Evolutionary conservation across 2,113 vertebrate species (phyloP).

Genomic region (Carlito syrichta): DNA sequence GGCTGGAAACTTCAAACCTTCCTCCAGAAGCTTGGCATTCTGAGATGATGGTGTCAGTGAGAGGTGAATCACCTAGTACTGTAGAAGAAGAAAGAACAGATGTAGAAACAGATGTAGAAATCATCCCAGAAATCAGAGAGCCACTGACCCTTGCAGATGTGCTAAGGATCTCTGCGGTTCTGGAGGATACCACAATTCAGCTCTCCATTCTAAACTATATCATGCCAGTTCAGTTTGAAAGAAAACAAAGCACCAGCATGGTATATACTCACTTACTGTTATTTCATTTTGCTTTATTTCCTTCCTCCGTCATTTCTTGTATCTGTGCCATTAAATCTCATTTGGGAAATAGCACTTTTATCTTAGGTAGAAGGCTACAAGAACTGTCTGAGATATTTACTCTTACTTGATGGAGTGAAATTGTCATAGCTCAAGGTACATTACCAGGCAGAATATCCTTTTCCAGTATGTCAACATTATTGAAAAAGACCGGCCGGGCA

Average conservation of each 20-base stretch:
- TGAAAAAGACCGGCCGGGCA: too few species aligned
- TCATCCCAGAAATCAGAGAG: constrained; percentile 55
- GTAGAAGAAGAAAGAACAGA: background rate
- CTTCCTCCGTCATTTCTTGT: background rate
- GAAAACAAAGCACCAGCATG: constrained; percentile 31
- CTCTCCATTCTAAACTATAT: constrained; percentile 85
- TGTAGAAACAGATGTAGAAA: background rate
- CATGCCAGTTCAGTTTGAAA: constrained; percentile 66
- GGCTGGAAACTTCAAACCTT: background rate
- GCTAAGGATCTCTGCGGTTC: constrained; percentile 80
- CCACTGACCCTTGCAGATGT: constrained; percentile 76
- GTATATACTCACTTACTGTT: constrained; percentile 64
- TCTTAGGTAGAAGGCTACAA: background rate
- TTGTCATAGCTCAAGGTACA: background rate
- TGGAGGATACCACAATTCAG: constrained; percentile 85
- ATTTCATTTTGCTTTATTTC: background rate
- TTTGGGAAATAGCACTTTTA: background rate
- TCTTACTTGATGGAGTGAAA: background rate
- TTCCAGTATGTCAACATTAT: background rate
- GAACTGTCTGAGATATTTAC: background rate
- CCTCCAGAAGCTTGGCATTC: background rate
- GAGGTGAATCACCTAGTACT: background rate
- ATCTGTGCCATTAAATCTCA: background rate
- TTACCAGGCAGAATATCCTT: background rate
- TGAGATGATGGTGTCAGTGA: background rate